Base-by-base conservation (phyloP, 2,888 invertebrate species). In the Scaptomyza cyrtandrae region DNA sequence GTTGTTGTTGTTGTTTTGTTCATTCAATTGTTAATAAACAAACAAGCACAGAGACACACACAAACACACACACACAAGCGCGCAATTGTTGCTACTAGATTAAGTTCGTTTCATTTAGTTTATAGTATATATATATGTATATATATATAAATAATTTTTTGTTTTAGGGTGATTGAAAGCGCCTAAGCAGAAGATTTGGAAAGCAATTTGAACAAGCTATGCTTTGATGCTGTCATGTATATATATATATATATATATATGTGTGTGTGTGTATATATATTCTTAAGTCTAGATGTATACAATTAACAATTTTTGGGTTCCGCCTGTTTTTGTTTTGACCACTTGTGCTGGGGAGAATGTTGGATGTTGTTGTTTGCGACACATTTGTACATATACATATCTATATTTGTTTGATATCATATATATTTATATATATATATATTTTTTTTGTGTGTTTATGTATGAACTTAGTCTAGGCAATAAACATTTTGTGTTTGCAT, bases 381-480 rank as follows among this genome's bases (percentile, higher is more conserved):
- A 62, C 16, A 39, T n/a, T 19, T n/a, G 11, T 27, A 14, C 24
- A 19, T 24, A 27, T 52, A 27, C 14, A 37, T n/a, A 19, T 27
- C 24, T 33, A 19, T 33, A n/a, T 24, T 45, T 55, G 44, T 57
- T 43, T 62, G 37, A 39, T 46, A 43, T 27, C n/a, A 33, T 54
- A n/a, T n/a, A 35, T 61, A 60, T 24, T 2, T 53, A 50, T 45
- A 39, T 50, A 44, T 50, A 46, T n/a, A n/a, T n/a, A n/a, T n/a
- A n/a, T n/a, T n/a, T n/a, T n/a, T n/a, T 55, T 56, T 57, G 29
- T 68, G 29, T 57, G 27, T 57, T 41, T 59, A 71, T 73, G 63
- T 80, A 64, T 64, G 75, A 75, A 66, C 83, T 83, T 83, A 83
- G 61, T 58, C 88, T 83, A 85, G 62, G 61, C 83, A 83, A 83